phyloP scores from a whole-genome alignment of 2,797 vertebrate species.

The Gallirallus australis region DNA sequence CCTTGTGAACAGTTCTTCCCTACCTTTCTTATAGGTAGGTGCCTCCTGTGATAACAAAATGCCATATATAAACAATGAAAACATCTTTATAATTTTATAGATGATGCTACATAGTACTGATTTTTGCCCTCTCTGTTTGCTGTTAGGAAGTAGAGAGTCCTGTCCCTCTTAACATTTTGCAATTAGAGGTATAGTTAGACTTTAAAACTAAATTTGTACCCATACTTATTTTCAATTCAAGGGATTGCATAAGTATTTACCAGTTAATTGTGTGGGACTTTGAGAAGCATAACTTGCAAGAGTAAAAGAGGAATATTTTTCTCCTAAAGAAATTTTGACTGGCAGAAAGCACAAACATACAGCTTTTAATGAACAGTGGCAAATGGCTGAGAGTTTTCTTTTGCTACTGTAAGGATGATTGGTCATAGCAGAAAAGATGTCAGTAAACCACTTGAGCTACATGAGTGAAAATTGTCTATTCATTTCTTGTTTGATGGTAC shows the following conservation, averaged over 20 bases:
- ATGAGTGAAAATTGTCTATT: neutral
- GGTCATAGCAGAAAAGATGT: neutral
- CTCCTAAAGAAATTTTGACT: neutral
- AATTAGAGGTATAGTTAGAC: neutral
- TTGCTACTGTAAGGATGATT: neutral
- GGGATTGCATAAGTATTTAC: neutral
- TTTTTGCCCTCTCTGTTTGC: neutral
- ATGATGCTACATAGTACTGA: neutral
- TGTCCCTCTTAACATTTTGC: neutral
- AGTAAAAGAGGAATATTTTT: neutral
- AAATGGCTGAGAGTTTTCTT: neutral
- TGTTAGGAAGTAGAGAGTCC: neutral
- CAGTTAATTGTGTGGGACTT: neutral
- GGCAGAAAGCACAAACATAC: neutral
- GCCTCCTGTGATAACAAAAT: accelerated
- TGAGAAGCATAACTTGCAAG: neutral
- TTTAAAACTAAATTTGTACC: neutral
- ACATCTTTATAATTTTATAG: neutral
- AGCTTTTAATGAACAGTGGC: neutral
- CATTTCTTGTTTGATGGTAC: neutral
- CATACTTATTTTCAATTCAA: neutral
- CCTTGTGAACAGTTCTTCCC: too few species aligned
- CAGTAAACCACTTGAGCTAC: neutral
- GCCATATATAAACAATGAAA: neutral
- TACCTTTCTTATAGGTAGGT: neutral